Percentiles rank a stretch among this genome's conserved stretches.
Conservation (phyloP, 2,888 invertebrate species). For the Ennomos quercinarius region DNA sequence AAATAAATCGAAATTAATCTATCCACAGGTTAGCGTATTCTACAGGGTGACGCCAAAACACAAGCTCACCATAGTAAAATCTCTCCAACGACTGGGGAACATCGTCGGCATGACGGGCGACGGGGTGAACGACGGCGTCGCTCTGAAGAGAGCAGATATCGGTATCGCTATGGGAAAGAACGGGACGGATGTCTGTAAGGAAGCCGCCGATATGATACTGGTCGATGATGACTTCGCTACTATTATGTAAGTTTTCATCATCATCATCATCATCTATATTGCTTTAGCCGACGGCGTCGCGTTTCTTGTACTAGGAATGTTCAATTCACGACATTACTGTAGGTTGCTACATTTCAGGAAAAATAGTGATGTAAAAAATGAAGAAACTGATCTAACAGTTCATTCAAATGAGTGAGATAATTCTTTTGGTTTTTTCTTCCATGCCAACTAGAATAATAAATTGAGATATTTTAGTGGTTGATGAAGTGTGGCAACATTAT, state of each 20-base stretch:
- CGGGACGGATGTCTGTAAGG: constrained; percentile 99
- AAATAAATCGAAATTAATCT: too few relatives aligned
- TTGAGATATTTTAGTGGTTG: too few relatives aligned
- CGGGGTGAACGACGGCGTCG: constrained; percentile 99
- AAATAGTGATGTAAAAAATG: too few relatives aligned
- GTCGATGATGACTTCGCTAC: constrained; percentile 99
- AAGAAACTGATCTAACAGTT: too few relatives aligned
- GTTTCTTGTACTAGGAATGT: too few relatives aligned
- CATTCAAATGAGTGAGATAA: too few relatives aligned
- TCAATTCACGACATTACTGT: too few relatives aligned
- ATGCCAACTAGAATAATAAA: too few relatives aligned
- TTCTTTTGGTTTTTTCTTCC: too few relatives aligned
- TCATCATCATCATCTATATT: not conserved
- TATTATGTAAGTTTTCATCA: constrained; percentile 91
- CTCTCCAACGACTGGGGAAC: constrained; percentile 95
- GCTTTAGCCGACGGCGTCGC: too few relatives aligned
- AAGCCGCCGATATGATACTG: constrained; percentile 99
- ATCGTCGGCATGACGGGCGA: constrained; percentile 99
- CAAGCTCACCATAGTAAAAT: constrained; percentile 98
- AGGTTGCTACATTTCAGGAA: too few relatives aligned
- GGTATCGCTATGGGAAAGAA: constrained; percentile 99
- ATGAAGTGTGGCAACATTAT: too few relatives aligned
- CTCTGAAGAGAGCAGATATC: constrained; percentile 98
- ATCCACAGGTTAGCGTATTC: constrained; percentile 92
- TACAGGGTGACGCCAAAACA: constrained; percentile 99